Conservation (phyloP, 2,113 vertebrate species). For the Pedetes capensis region DNA sequence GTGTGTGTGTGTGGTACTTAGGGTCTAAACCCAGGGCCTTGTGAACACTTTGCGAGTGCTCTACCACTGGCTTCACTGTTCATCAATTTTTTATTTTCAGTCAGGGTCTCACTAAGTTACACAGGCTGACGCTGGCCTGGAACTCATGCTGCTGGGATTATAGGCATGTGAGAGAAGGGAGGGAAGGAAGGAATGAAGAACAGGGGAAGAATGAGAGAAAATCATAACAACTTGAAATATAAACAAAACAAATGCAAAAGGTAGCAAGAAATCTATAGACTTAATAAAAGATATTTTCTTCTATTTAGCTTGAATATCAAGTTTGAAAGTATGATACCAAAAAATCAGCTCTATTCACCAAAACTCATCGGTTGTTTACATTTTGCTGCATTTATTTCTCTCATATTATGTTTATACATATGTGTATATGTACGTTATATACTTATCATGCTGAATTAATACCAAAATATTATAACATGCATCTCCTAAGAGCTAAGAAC, state of each 20-base stretch:
- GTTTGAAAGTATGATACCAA: not conserved
- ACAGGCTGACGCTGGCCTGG: too few species aligned
- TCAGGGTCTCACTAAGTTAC: too few species aligned
- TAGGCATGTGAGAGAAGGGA: too few species aligned
- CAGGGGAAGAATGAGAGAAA: not conserved
- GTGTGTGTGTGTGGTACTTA: too few species aligned
- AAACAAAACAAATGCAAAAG: not conserved
- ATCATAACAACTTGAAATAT: not conserved
- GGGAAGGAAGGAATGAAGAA: too few species aligned
- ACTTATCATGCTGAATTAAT: not conserved
- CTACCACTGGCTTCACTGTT: too few species aligned
- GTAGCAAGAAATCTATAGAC: not conserved
- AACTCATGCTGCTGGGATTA: too few species aligned
- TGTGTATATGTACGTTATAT: not conserved
- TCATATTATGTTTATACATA: not conserved
- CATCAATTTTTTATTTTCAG: too few species aligned
- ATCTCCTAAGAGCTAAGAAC: not conserved
- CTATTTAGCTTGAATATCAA: constrained; percentile 1
- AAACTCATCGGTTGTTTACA: too few species aligned
- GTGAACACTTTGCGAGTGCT: too few species aligned
- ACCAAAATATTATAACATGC: not conserved
- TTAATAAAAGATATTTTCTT: not conserved
- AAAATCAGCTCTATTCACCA: not conserved
- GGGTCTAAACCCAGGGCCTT: too few species aligned
- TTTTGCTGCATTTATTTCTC: not conserved